Evolutionary conservation across 2,113 vertebrate species (phyloP), one percentile per base, ranked within the genome.

Genomic region (Pyrgilauda ruficollis): DNA sequence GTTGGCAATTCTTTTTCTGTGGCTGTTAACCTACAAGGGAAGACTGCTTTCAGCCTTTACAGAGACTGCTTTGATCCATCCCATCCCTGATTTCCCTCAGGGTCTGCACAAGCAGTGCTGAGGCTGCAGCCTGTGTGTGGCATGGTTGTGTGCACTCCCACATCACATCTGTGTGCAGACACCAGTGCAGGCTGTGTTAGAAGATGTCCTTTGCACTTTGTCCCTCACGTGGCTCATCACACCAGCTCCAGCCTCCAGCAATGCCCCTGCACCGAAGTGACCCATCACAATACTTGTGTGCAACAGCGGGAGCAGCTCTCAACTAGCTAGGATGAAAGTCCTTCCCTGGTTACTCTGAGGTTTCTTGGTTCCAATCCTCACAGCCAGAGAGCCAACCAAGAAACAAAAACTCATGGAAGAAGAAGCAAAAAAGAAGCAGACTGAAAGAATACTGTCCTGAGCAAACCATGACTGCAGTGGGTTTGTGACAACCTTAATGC

Each of bases 71-170:
- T 85, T 62, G 35, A 64, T 20, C 33, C 35, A 15, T 22, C 37
- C 6, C 10, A 20, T 30, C 21, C 39, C 30, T 52, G 5, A 23
- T 81, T 62, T 58, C 74, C 44, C 61, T 56, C 37, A 13, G 18
- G 21, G 6, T 41, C 20, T 5, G 26, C 27, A 31, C 0, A 41
- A 28, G 9, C 24, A 21, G 56, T 23, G 33, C 41, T 47, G 63
- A 84, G 67, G 49, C 33, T 66, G 76, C n/a, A 53, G 43, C 13
- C 43, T 11, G 1, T 22, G 47, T 0, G 0, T 5, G 2, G 0
- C 30, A 6, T 9, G 13, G 23, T 27, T 58, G 31, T 23, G 10
- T 2, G 41, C 31, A 3, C 27, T 69, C 20, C 35, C 13, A 9
- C 12, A 4, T 27, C 61, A 23, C 18, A 18, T 20, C 21, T 55